Base-by-base conservation (phyloP, 2,888 invertebrate genomes). In the Byasa hedistus region DNA sequence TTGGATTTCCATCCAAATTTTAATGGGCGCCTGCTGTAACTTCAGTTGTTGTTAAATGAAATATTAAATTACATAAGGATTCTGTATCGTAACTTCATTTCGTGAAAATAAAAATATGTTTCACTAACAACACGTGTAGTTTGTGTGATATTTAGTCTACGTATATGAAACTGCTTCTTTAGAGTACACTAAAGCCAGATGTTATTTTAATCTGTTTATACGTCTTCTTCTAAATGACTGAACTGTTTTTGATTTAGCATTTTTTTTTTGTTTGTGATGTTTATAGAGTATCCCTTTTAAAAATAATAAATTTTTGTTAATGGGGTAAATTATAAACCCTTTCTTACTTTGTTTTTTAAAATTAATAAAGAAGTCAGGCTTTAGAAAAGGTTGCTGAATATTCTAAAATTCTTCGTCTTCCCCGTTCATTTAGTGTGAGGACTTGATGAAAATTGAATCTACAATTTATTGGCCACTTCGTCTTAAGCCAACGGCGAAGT, bases 1-100 rank as follows among this genome's bases (percentile, higher is more conserved):
- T 64, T 58, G 64, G 55, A 64, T 64, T 64, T 64, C 15, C 44
- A 39, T 64, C 58, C 21, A 58, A 44, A 55, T 58, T 57, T 64
- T 64, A 64, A 64, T 64, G 19, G 54, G 12, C n/a, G 48, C 32
- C 21, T 52, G 19, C 36, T 52, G 24, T 57, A 32, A 57, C 36
- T 27, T 19, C 57, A 10, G 52, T 52, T 52, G 52, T 52, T 52
- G 22, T 52, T 21, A 52, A 52, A 52, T 52, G n/a, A 52, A 52
- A 52, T 19, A n/a, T n/a, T 52, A n/a, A 52, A 52, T 52, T 21
- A 21, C 17, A 32, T 7, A 44, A 44, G 2, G 44, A 3, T 44
- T 44, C 17, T 32, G 32, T 32, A 5, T 44, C 44, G 17, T 15
- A 44, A 44, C 19, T 44, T 44, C 17, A 44, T 44, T 44, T 19